Conservation (phyloP, 2,888 invertebrate genomes). For the Tachina grossa region DNA sequence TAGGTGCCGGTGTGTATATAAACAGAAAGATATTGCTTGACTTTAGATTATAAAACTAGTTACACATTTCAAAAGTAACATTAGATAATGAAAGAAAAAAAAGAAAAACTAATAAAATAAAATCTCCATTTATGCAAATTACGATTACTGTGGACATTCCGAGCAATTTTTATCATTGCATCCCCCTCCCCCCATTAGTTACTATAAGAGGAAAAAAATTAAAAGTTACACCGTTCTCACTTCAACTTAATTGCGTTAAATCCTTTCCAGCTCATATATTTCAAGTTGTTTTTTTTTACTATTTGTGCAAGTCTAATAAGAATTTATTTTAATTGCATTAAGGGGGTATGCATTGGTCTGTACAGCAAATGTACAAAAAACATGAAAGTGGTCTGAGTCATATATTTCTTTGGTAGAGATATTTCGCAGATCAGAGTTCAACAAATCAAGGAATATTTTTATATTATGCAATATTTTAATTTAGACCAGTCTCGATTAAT, state of each 20-base stretch:
- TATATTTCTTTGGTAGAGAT: too few relatives aligned
- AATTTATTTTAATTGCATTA: constrained; percentile 27
- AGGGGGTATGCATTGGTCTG: not conserved
- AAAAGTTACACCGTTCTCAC: constrained; percentile 41
- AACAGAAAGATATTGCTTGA: not conserved
- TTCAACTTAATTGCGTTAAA: constrained; percentile 47
- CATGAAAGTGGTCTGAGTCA: too few relatives aligned
- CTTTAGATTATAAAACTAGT: constrained; percentile 18
- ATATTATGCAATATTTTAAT: too few relatives aligned
- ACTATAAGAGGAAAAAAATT: constrained; percentile 15
- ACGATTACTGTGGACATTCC: not conserved
- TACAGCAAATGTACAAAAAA: not conserved
- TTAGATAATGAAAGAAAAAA: not conserved
- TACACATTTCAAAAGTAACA: constrained; percentile 12
- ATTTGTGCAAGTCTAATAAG: constrained; percentile 13
- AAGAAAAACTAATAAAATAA: constrained; percentile 24
- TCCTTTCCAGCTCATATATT: constrained; percentile 17
- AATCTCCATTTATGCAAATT: constrained; percentile 36
- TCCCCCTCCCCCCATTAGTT: not conserved
- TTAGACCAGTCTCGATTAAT: too few relatives aligned
- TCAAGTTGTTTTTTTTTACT: not conserved
- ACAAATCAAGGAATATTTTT: too few relatives aligned
- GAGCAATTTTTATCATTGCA: constrained; percentile 1
- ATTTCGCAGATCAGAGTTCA: too few relatives aligned
- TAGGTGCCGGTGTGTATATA: not conserved